A percentile compares a stretch with the other conserved stretches of the same genome.
phyloP scores from a whole-genome alignment of 35 echinoderm and acorn worm species.

The Eucidaris tribuloides region DNA sequence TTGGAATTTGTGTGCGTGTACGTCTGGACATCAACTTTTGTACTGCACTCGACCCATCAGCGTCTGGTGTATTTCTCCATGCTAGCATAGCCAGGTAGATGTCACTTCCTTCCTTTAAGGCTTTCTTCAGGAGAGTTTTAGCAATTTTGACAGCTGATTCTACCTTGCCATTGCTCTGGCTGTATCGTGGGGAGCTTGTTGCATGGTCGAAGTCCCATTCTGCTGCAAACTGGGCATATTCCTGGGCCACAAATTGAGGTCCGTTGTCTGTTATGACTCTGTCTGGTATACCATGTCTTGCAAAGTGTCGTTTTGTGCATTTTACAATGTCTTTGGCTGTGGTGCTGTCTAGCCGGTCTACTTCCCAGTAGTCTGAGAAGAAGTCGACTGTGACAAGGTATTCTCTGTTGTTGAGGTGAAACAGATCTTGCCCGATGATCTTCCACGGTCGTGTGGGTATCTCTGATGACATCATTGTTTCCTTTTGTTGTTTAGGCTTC shows the following conservation, averaged over 20 bases:
- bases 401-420: conserved; percentile 39
- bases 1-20: conserved; percentile 47
- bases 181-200: conserved; percentile 43
- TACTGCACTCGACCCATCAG: conserved; percentile 50
- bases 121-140: conserved; percentile 64
- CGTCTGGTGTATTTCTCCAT: conserved; percentile 65
- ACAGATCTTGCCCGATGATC: conserved; percentile 43
- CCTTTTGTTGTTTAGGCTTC: conserved; percentile 36
- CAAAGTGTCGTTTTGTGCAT: conserved; percentile 24
- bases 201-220: conserved; percentile 50
- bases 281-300: conserved; percentile 48
- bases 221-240: conserved; percentile 32
- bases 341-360: conserved; percentile 24
- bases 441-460: conserved; percentile 44
- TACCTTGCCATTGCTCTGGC: conserved; percentile 71
- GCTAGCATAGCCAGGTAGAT: conserved; percentile 54
- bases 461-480: conserved; percentile 27
- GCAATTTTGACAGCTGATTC: conserved; percentile 62
- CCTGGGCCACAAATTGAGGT: conserved; percentile 33
- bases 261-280: conserved; percentile 59
- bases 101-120: conserved; percentile 42
- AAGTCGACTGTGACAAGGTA: conserved; percentile 58
- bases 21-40: conserved; percentile 74
- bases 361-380: conserved; percentile 63
- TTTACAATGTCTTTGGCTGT: conserved; percentile 12